These are phyloP conservation scores for Galbula dea DNA, from an alignment of 2,113 vertebrate species.

Conservation along the genomic window DNA sequence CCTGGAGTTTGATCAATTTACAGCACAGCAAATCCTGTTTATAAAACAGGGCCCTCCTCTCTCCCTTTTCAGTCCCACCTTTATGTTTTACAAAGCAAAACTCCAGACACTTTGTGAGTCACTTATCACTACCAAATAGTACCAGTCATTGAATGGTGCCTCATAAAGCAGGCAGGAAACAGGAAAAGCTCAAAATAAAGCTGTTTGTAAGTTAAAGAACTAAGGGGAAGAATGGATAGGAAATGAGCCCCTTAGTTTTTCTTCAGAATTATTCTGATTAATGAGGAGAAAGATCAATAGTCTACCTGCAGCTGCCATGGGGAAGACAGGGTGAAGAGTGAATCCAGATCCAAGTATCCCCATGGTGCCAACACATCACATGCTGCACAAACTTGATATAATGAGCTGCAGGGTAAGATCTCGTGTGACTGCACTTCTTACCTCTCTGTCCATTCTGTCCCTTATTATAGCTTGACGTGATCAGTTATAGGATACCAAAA, in stretches of 20 bases:
- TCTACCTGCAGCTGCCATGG: neutral
- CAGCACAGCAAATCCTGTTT: neutral
- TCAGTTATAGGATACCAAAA: neutral
- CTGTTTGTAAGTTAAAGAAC: slow-evolving; percentile 49
- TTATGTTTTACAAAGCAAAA: slow-evolving; percentile 8
- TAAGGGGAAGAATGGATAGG: slow-evolving; percentile 48
- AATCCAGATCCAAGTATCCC: slow-evolving; percentile 40
- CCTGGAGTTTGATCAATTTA: neutral
- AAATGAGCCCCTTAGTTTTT: slow-evolving; percentile 48
- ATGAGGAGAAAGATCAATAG: slow-evolving; percentile 37
- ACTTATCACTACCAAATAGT: slow-evolving; percentile 49
- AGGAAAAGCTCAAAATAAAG: slow-evolving; percentile 63
- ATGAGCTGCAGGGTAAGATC: slow-evolving; percentile 30
- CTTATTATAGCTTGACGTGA: neutral
- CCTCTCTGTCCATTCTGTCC: neutral
- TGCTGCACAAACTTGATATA: neutral
- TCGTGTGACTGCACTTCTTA: neutral
- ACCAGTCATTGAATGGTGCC: slow-evolving; percentile 45
- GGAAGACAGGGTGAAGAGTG: slow-evolving; percentile 24
- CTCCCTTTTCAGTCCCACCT: neutral
- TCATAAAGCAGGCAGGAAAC: slow-evolving; percentile 61
- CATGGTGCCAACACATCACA: neutral
- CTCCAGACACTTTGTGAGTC: slow-evolving; percentile 37
- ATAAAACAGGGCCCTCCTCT: neutral
- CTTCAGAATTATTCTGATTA: slow-evolving; percentile 59